These are phyloP conservation scores for Chinchilla lanigera DNA, from an alignment of 2,113 vertebrate species.

Conservation along the genomic window DNA sequence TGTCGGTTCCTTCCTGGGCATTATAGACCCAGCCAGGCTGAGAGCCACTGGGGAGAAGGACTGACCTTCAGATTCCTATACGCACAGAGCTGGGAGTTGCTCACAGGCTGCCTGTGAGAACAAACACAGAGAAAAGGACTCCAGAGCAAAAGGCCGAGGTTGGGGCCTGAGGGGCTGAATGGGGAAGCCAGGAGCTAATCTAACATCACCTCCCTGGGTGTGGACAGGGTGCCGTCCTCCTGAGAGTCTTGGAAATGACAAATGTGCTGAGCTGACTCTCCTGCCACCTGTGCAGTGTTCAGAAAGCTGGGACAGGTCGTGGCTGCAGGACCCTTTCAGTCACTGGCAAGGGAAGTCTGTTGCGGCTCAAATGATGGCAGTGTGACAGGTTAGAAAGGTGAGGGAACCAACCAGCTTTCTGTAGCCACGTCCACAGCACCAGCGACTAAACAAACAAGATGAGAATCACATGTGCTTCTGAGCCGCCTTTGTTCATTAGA, in stretches of 20 bases:
- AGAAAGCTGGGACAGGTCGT: not conserved
- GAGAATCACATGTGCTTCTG: accelerated
- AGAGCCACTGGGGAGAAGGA: not conserved
- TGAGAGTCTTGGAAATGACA: not conserved
- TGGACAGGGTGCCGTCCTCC: not conserved
- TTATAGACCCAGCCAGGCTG: not conserved
- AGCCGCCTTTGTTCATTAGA: not conserved
- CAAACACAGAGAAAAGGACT: not conserved
- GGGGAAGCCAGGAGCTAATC: accelerated
- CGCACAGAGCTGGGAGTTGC: not conserved
- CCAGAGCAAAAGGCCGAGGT: not conserved
- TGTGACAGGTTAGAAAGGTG: not conserved
- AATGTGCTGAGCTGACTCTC: accelerated
- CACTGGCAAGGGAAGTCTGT: not conserved
- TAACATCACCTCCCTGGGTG: not conserved
- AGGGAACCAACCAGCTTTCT: not conserved
- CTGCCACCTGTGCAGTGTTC: not conserved
- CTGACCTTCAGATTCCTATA: not conserved
- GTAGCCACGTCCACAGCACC: not conserved
- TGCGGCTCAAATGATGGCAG: accelerated
- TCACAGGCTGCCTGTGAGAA: not conserved
- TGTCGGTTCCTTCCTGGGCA: not conserved
- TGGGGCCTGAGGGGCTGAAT: not conserved
- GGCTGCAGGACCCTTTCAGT: not conserved
- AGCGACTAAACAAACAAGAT: not conserved